These are phyloP conservation scores for Mormyrus hasselquistii DNA, from an alignment of 2,797 vertebrate genomes.

Conservation along the genomic window DNA sequence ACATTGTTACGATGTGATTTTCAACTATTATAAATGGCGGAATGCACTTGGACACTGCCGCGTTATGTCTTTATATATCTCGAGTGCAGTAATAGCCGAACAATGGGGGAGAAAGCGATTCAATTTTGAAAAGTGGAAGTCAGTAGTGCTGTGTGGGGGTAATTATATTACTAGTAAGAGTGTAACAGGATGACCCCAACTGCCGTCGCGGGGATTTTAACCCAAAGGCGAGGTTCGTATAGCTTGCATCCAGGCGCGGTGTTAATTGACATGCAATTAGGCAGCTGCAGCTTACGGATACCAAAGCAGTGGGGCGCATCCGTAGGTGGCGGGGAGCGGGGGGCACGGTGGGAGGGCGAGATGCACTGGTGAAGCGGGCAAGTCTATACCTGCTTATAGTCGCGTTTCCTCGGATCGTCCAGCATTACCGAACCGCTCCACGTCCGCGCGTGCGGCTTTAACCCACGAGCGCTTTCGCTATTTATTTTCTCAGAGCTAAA, in stretches of 20 bases:
- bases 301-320: background rate
- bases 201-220: background rate
- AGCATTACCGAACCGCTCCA: background rate
- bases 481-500: background rate
- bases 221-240: constrained; percentile 7
- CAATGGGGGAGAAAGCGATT: background rate
- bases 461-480: background rate
- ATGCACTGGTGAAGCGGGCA: background rate
- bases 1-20: background rate
- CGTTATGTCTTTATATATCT: background rate
- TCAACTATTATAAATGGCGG: background rate
- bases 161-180: background rate
- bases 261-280: constrained; percentile 27
- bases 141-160: background rate
- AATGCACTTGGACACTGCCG: background rate
- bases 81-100: background rate
- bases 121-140: background rate
- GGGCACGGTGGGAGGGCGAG: background rate
- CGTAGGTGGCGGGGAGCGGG: background rate
- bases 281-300: constrained; percentile 18
- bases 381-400: background rate
- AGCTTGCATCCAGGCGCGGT: background rate
- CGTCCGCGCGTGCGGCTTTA: background rate
- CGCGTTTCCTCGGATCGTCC: background rate
- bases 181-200: background rate